Conservation (phyloP, 1,140 invertebrate species). For the Drosophila fuyamai region DNA sequence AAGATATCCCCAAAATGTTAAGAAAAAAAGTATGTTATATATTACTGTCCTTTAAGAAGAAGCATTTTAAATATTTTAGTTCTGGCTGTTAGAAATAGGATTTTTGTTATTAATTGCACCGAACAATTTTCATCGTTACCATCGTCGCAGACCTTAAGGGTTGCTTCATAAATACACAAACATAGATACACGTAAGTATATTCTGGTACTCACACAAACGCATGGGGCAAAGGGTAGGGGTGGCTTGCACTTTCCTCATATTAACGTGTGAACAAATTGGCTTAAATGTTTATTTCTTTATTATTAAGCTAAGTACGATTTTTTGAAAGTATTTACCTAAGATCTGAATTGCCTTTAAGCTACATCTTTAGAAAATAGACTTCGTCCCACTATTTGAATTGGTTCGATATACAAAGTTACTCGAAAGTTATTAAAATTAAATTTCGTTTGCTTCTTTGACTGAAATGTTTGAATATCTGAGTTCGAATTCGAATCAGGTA, state of each 20-base stretch:
- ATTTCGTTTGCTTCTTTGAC: background rate
- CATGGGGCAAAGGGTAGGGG: constrained; percentile 17
- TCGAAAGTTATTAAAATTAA: background rate
- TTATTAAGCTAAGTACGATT: background rate
- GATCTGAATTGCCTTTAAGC: background rate
- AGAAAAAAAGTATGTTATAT: too few species aligned
- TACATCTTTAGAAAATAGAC: constrained; percentile 9
- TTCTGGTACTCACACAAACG: constrained; percentile 6
- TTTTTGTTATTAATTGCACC: constrained; percentile 30
- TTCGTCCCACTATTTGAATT: background rate
- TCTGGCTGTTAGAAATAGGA: background rate
- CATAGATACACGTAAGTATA: constrained; percentile 12
- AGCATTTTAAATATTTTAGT: background rate
- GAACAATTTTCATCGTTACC: constrained; percentile 35
- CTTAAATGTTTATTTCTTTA: background rate
- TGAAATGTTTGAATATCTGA: background rate
- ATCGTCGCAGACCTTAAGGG: constrained; percentile 40
- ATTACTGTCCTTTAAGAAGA: too few species aligned
- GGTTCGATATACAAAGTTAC: too few species aligned
- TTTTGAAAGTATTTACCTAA: constrained; percentile 13
- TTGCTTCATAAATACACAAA: constrained; percentile 32
- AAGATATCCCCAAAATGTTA: too few species aligned
- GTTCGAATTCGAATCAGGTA: background rate
- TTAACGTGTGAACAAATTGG: constrained; percentile 14
- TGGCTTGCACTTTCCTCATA: constrained; percentile 13